These are phyloP conservation scores for Yponomeuta cagnagella DNA, from an alignment of 2,888 invertebrate genomes.

Conservation along the genomic window DNA sequence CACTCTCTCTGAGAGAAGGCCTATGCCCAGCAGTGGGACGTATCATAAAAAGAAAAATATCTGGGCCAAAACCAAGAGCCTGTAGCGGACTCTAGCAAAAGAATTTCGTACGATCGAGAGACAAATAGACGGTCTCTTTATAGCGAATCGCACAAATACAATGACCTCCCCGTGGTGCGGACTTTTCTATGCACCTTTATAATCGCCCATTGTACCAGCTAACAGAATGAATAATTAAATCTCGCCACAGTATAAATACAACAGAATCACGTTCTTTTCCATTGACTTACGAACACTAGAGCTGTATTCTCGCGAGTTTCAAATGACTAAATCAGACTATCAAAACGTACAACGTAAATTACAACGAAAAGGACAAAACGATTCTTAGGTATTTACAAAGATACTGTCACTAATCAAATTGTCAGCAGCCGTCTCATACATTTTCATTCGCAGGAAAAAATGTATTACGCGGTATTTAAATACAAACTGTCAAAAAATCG, in stretches of 20 bases:
- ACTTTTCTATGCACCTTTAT: constrained; percentile 60
- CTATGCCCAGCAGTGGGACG: too few relatives aligned
- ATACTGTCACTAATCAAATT: too few relatives aligned
- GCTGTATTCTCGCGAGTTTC: not conserved
- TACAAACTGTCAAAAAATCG: too few relatives aligned
- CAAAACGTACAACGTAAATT: too few relatives aligned
- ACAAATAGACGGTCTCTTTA: constrained; percentile 11
- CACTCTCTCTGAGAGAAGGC: too few relatives aligned
- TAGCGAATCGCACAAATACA: constrained; percentile 50
- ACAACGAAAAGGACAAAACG: too few relatives aligned
- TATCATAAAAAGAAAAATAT: too few relatives aligned
- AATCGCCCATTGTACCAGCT: constrained; percentile 67
- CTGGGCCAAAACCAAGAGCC: not conserved
- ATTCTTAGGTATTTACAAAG: too few relatives aligned
- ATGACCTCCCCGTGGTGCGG: constrained; percentile 59
- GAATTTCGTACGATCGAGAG: not conserved
- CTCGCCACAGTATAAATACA: constrained; percentile 8
- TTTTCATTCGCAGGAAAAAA: too few relatives aligned
- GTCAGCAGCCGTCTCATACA: too few relatives aligned
- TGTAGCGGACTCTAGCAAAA: not conserved
- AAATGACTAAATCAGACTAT: too few relatives aligned
- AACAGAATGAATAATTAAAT: constrained; percentile 19
- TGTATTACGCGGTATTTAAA: too few relatives aligned
- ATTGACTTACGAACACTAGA: not conserved
- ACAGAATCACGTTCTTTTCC: not conserved